phyloP scores from a whole-genome alignment of 2,888 invertebrate genomes.

The Cheilosia impressa region DNA sequence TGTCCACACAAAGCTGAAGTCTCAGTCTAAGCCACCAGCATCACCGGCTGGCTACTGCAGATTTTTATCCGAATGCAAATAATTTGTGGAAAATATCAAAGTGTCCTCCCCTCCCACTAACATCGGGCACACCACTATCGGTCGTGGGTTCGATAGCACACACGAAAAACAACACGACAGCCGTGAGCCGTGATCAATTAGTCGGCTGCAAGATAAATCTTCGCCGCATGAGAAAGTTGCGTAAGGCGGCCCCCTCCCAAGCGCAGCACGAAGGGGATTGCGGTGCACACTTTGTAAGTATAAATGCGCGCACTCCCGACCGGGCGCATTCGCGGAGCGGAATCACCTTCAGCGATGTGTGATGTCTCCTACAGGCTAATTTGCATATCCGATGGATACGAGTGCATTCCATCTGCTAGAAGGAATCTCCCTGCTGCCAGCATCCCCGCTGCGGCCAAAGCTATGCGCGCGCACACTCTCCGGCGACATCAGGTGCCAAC shows the following conservation, averaged over 20 bases:
- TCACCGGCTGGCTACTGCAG: slow-evolving; percentile 31
- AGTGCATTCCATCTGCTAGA: slow-evolving; percentile 28
- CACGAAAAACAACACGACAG: slow-evolving; percentile 74
- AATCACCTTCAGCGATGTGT: slow-evolving; percentile 68
- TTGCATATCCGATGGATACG: slow-evolving; percentile 71
- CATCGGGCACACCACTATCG: slow-evolving; percentile 40
- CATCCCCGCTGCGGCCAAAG: slow-evolving; percentile 56
- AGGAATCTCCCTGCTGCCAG: slow-evolving; percentile 26
- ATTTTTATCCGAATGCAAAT: slow-evolving; percentile 73
- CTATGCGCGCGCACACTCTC: slow-evolving; percentile 34
- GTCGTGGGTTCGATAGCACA: slow-evolving; percentile 74
- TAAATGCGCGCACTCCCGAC: slow-evolving; percentile 20
- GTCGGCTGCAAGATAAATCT: slow-evolving; percentile 73
- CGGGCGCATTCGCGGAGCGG: slow-evolving; percentile 28
- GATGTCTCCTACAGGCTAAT: slow-evolving; percentile 69
- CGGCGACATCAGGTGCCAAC: slow-evolving; percentile 66
- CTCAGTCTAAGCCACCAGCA: slow-evolving; percentile 8
- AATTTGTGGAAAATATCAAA: slow-evolving; percentile 74
- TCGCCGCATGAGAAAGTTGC: slow-evolving; percentile 74
- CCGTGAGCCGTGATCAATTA: slow-evolving; percentile 74
- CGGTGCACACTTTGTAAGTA: slow-evolving; percentile 32
- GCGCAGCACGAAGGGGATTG: neutral
- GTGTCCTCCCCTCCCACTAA: slow-evolving; percentile 48
- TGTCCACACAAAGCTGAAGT: slow-evolving; percentile 15
- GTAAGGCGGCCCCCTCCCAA: slow-evolving; percentile 55